phyloP scores from a whole-genome alignment of 2,888 invertebrate genomes.

The Zootermopsis nevadensis region DNA sequence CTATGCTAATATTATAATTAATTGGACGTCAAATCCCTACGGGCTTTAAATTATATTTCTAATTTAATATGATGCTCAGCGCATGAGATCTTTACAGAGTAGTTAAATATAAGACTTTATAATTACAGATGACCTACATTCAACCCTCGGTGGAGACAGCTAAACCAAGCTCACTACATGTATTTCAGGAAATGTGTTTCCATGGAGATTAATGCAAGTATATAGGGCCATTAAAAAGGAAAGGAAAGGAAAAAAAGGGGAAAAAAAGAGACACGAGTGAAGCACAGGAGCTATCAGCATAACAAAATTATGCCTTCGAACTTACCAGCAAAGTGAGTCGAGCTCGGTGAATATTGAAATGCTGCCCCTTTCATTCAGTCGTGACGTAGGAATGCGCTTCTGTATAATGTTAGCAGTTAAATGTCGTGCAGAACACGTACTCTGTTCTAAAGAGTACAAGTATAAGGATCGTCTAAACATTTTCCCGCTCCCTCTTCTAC shows the following conservation, averaged over 20 bases:
- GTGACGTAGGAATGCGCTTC: not conserved
- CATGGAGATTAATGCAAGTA: constrained; percentile 10
- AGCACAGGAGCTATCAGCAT: not conserved
- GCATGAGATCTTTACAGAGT: not conserved
- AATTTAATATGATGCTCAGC: not conserved
- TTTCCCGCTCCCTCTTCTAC: too few relatives aligned
- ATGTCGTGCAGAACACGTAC: too few relatives aligned
- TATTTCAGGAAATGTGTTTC: not conserved
- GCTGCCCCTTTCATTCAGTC: not conserved
- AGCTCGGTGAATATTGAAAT: constrained; percentile 1
- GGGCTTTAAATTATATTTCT: constrained; percentile 3
- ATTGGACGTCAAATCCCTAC: not conserved
- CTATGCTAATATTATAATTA: not conserved
- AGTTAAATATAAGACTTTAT: constrained; percentile 5
- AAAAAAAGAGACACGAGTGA: not conserved
- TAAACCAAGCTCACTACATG: not conserved
- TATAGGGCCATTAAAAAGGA: not conserved
- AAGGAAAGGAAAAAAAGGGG: not conserved
- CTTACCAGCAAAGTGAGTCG: not conserved
- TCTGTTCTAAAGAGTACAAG: too few relatives aligned
- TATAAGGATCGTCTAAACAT: too few relatives aligned
- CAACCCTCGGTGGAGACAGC: not conserved
- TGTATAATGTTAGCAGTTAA: not conserved
- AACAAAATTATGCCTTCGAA: constrained; percentile 9
- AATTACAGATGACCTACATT: not conserved